Conservation (phyloP, 2,888 invertebrate species). For the Ormyrus thymus region DNA sequence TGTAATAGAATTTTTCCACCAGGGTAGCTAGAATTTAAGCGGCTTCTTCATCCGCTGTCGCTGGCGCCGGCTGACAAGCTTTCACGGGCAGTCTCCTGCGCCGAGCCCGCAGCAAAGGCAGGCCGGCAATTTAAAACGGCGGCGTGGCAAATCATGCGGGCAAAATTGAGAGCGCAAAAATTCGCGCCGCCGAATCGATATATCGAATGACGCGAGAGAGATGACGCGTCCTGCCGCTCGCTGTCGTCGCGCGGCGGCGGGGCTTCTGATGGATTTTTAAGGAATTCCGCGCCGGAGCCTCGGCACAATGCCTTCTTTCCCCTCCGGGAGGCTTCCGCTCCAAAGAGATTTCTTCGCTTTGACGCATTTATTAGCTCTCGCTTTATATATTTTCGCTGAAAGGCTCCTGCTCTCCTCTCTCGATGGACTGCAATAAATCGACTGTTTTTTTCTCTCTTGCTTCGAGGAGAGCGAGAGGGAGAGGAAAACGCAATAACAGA, state of each 20-base stretch:
- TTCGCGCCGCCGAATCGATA: slow-evolving; percentile 29
- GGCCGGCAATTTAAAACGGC: neutral
- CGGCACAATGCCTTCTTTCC: slow-evolving; percentile 24
- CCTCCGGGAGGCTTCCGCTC: neutral
- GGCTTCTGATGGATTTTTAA: slow-evolving; percentile 41
- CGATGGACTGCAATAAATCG: slow-evolving; percentile 52
- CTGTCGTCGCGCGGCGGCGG: too few species aligned
- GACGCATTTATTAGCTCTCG: neutral
- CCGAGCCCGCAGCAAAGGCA: too few species aligned
- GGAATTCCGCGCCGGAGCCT: slow-evolving; percentile 19
- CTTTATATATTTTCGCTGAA: slow-evolving; percentile 14
- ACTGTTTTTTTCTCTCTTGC: slow-evolving; percentile 35
- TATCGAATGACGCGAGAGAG: slow-evolving; percentile 32
- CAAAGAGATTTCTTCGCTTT: neutral
- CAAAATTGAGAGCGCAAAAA: neutral
- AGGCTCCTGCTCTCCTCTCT: slow-evolving; percentile 16
- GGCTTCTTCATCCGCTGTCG: too few species aligned
- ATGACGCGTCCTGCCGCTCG: neutral
- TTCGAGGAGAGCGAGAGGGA: slow-evolving; percentile 4
- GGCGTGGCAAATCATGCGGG: slow-evolving; percentile 21
- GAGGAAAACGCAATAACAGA: neutral
- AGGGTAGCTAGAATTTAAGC: too few species aligned
- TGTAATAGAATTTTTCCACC: too few species aligned
- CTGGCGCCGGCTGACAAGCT: too few species aligned
- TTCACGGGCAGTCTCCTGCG: too few species aligned